These are phyloP conservation scores for Aphrocallistes beatrix DNA, from an alignment of 37 sponge, comb jelly and placozoan genomes.

Conservation along the genomic window DNA sequence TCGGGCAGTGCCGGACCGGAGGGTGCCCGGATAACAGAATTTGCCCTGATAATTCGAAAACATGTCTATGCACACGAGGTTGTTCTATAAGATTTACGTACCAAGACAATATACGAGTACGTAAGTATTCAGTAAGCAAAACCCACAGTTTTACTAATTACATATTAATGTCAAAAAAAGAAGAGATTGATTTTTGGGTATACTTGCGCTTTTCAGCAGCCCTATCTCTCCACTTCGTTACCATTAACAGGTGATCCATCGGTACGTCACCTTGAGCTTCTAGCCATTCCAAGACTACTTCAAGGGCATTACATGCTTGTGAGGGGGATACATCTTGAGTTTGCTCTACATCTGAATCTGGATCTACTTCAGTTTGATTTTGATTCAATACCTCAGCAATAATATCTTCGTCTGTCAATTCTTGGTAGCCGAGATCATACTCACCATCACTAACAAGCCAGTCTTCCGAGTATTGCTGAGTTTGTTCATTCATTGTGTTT, in stretches of 20 bases:
- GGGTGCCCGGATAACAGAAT: no score
- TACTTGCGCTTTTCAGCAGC: constrained; percentile 6
- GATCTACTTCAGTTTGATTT: background rate
- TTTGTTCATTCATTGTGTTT: no score
- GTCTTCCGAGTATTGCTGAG: background rate
- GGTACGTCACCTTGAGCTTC: background rate
- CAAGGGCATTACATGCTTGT: constrained; percentile 22
- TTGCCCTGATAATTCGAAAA: no score
- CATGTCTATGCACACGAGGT: no score
- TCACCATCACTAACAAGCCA: background rate
- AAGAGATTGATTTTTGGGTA: no score
- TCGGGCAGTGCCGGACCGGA: no score
- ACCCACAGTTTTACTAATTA: no score
- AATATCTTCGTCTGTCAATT: constrained; percentile 12
- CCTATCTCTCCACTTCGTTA: background rate
- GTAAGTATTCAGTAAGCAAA: no score
- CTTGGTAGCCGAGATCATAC: constrained; percentile 17
- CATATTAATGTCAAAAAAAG: no score
- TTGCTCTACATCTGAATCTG: background rate
- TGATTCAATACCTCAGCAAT: constrained; percentile 15
- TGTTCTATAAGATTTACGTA: no score
- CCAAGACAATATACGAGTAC: no score
- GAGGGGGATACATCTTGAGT: background rate
- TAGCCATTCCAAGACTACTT: no score
- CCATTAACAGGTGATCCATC: background rate